phyloP scores from a whole-genome alignment of 2,888 invertebrate species.

The Chloromyia formosa region DNA sequence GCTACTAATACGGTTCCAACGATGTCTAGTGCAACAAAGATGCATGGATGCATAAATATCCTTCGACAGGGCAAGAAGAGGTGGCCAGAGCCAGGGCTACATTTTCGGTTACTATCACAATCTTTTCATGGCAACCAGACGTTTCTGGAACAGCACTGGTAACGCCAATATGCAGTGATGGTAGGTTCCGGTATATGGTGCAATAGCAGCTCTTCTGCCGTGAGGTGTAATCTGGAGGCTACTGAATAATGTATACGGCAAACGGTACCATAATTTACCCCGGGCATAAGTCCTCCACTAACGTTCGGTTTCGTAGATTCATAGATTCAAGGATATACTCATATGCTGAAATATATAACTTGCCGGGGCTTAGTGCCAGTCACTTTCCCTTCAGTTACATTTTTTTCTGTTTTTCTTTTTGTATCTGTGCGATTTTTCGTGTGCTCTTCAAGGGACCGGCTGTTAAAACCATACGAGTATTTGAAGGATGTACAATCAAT shows the following conservation, averaged over 20 bases:
- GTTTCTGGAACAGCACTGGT: neutral
- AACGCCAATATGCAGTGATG: too few species aligned
- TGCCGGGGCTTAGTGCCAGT: constrained; percentile 1
- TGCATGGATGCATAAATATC: constrained; percentile 41
- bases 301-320: constrained; percentile 10
- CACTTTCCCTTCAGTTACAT: neutral
- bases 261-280: constrained; percentile 42
- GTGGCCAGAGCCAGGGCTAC: constrained; percentile 18
- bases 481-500: too few species aligned
- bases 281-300: constrained; percentile 22
- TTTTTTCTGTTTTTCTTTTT: constrained; percentile 1
- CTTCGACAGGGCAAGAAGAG: constrained; percentile 15
- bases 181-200: neutral
- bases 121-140: constrained; percentile 23
- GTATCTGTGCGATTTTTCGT: neutral
- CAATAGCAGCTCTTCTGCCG: neutral
- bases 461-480: neutral
- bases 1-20: neutral
- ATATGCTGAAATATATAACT: neutral
- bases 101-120: constrained; percentile 41
- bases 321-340: constrained; percentile 26
- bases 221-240: constrained; percentile 32
- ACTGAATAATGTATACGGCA: constrained; percentile 45
- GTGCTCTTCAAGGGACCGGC: neutral
- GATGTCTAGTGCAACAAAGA: constrained; percentile 3